phyloP scores from a whole-genome alignment of 2,888 invertebrate species.

The Deroplatys truncata region DNA sequence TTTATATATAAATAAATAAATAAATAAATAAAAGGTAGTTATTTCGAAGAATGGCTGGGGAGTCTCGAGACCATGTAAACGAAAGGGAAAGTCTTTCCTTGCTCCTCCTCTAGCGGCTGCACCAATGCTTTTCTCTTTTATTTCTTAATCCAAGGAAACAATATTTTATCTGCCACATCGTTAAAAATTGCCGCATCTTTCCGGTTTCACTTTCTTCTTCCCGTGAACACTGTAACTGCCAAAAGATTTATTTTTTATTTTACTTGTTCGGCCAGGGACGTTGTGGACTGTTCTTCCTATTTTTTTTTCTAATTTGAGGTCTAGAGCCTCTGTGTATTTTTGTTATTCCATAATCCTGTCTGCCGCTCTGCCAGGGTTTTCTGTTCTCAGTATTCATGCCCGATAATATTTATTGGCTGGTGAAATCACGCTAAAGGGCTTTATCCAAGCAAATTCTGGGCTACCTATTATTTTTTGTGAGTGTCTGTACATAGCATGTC shows the following conservation, averaged over 20 bases:
- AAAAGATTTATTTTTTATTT: not conserved
- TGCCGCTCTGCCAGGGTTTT: not conserved
- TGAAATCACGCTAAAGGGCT: not conserved
- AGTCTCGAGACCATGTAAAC: too few species aligned
- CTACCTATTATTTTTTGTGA: not conserved
- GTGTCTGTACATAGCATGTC: conserved; percentile 14
- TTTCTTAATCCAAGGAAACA: not conserved
- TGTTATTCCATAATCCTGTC: not conserved
- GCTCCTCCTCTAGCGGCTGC: not conserved
- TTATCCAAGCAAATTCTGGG: not conserved
- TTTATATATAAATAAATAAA: too few species aligned
- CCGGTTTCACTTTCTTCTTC: not conserved
- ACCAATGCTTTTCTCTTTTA: not conserved
- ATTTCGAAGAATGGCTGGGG: not conserved
- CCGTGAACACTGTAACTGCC: not conserved
- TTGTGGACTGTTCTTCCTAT: not conserved
- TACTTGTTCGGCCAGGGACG: not conserved
- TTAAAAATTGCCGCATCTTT: not conserved
- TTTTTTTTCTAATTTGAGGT: not conserved
- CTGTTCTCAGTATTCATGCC: not conserved
- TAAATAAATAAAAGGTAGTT: too few species aligned
- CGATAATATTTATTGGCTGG: not conserved
- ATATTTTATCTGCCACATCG: not conserved
- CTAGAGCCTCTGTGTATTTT: not conserved
- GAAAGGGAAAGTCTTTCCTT: not conserved